phyloP scores from a whole-genome alignment of 2,888 invertebrate species.

The Andrena fulva region DNA sequence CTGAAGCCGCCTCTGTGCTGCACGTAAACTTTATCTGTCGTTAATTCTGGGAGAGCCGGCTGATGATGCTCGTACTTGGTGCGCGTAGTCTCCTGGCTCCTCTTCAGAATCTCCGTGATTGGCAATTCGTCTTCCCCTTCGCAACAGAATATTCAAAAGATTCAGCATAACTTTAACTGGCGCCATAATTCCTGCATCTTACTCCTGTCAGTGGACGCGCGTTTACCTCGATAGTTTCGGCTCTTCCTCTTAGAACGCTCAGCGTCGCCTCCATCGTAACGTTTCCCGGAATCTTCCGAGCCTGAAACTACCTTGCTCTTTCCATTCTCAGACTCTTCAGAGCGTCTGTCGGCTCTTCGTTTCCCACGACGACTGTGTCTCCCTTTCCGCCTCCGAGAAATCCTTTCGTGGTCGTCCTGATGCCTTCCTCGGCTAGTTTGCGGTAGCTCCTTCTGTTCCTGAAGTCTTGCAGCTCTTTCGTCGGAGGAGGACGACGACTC shows the following conservation, averaged over 20 bases:
- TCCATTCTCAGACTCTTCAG: constrained; percentile 17
- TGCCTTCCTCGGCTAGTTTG: not conserved
- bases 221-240: constrained; percentile 34
- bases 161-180: no score
- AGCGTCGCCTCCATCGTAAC: constrained; percentile 13
- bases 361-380: constrained; percentile 10
- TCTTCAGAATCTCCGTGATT: constrained; percentile 80
- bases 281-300: constrained; percentile 23
- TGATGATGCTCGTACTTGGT: constrained; percentile 79
- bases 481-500: constrained; percentile 15
- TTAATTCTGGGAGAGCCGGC: constrained; percentile 75
- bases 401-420: constrained; percentile 8
- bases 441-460: not conserved
- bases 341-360: not conserved
- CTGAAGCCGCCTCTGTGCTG: constrained; percentile 82
- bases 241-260: constrained; percentile 29
- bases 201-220: not conserved
- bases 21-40: constrained; percentile 81
- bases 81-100: constrained; percentile 75
- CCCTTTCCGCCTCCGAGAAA: not conserved
- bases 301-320: not conserved
- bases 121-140: constrained; percentile 76
- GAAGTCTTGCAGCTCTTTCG: constrained; percentile 1
- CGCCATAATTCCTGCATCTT: not conserved
- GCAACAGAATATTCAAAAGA: not conserved